phyloP scores from a whole-genome alignment of 2,797 vertebrate genomes.

The Epinephelus malabaricus region DNA sequence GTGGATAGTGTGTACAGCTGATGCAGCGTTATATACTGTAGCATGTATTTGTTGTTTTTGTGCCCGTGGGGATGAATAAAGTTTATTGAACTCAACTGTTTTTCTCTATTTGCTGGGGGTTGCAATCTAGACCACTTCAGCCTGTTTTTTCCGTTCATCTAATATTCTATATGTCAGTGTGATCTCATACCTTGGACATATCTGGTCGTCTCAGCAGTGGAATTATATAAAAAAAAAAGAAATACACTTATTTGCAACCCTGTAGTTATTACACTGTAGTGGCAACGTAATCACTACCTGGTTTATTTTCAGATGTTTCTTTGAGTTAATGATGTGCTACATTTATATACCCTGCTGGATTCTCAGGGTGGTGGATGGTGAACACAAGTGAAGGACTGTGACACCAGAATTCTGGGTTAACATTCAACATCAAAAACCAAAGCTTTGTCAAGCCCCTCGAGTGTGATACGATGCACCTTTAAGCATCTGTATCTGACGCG shows the following conservation, averaged over 20 bases:
- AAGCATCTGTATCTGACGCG: too few relatives aligned
- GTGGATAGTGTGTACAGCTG: constrained; percentile 28
- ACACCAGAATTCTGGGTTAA: too few relatives aligned
- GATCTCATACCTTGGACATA: background rate
- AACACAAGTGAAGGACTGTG: too few relatives aligned
- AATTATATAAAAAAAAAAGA: background rate
- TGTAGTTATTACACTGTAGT: too few relatives aligned
- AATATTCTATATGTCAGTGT: background rate
- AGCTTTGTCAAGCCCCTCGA: too few relatives aligned
- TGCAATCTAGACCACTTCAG: background rate
- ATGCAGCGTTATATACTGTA: constrained; percentile 20
- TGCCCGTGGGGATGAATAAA: constrained; percentile 38
- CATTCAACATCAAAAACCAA: too few relatives aligned
- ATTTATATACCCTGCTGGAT: too few relatives aligned
- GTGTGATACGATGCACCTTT: too few relatives aligned
- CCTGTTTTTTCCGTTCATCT: constrained; percentile 1
- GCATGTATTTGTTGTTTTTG: constrained; percentile 38
- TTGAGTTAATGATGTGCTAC: too few relatives aligned
- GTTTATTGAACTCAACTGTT: constrained; percentile 49
- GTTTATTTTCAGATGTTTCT: too few relatives aligned
- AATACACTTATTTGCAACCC: background rate
- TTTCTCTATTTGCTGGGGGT: constrained; percentile 24
- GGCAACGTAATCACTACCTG: too few relatives aligned
- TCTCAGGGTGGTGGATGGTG: too few relatives aligned
- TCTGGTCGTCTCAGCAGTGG: background rate